Evolutionary conservation across 2,113 vertebrate genomes (phyloP).

Genomic region (Peromyscus leucopus): DNA sequence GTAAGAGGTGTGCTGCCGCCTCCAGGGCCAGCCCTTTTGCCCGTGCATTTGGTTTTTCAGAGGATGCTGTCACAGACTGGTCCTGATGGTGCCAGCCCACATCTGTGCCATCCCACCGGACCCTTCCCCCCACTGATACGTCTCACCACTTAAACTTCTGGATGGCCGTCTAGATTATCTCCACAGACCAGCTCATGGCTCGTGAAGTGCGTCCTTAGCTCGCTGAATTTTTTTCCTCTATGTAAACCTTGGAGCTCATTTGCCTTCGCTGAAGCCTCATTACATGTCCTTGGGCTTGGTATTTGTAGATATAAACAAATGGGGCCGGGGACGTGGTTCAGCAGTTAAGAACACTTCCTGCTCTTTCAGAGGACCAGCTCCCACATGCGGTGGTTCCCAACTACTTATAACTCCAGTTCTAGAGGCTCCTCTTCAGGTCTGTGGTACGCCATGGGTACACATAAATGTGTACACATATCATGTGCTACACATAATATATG

Average conservation of each 20-base stretch:
- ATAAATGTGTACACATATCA: too few species aligned
- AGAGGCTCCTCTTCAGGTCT: background rate
- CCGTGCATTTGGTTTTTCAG: background rate
- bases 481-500: background rate
- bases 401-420: background rate
- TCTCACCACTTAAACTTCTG: background rate
- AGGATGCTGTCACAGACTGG: background rate
- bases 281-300: background rate
- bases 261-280: background rate
- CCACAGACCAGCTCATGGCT: background rate
- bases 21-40: background rate
- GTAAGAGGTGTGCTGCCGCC: background rate
- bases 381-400: background rate
- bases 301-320: background rate
- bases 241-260: background rate
- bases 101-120: too few species aligned
- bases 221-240: accelerated
- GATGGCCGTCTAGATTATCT: background rate
- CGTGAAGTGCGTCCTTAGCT: background rate
- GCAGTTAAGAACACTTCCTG: background rate
- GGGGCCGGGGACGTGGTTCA: background rate
- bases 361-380: background rate
- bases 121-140: background rate
- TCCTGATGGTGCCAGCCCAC: background rate
- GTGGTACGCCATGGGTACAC: too few species aligned